Base-by-base conservation (phyloP, 2,888 invertebrate species). In the Amphipoea oculea region DNA sequence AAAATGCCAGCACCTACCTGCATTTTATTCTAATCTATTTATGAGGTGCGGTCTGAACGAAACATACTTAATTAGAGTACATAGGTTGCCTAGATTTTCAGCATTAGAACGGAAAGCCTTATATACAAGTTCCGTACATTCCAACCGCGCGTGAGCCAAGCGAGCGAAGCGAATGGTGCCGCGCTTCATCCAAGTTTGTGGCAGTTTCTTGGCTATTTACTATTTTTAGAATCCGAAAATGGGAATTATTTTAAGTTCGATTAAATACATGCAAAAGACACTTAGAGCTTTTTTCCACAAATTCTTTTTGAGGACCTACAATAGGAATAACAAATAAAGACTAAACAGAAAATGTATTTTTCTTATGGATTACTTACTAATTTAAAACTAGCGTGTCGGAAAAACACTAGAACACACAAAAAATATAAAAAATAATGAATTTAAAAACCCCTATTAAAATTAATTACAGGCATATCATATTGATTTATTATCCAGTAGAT, bases 401-500 rank as follows among this genome's bases (percentile, higher is more conserved):
- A 63, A 57, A 79, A 11, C 48, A 48, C 40, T 54, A 66, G 29
- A 70, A 45, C 9, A 66, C 12, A 79, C 23, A 81, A 36, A 79
- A 79, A 67, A 60, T 0, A 40, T 40, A 23, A 63, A 83, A 51
- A 83, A 69, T 57, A 60, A 29, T 73, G 36, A 40, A 72, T 84
- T 78, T 23, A 62, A 72, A 84, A 82, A 40, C 29, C 67, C 65
- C 60, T 78, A 60, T 79, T 83, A 73, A 89, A 87, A 87, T 89
- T 89, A 89, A 90, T 89, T 86, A 90, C 81, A 73, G 74, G 51
- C 82, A 86, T 84, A 86, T 89, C 89, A 90, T 76, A 90, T 90
- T 91, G 92, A 91, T 91, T 91, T 91, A 91, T 92, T 89, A 89
- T 85, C 45, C 76, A 88, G 87, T 84, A 80, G 81, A 86, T 87